Base-by-base conservation (phyloP, 2,797 vertebrate species). In the Oryzias sinensis region DNA sequence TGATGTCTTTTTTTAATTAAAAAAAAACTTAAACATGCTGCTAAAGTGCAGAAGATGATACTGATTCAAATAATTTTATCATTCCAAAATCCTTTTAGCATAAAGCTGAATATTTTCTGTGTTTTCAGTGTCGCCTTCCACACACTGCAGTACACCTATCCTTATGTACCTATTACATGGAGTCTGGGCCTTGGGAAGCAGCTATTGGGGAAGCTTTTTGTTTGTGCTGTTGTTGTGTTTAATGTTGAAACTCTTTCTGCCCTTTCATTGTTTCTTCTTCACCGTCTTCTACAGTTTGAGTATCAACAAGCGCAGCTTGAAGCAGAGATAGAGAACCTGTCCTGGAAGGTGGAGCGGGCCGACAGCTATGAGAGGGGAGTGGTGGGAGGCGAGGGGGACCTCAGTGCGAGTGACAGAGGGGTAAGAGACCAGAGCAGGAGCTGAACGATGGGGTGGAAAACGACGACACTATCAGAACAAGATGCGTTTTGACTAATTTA, bases 111-210 rank as follows among this genome's bases (percentile, higher is more conserved):
- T n/a, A n/a, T n/a, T 44, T 22, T 70, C 3, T 74, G 18, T 53
- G 6, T 59, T 62, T 69, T 5, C 77, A 99, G 96, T 99, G 97
- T 91, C 96, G 97, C 75, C n/a, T n/a, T n/a, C n/a, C 99, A 99
- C 78, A 99, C 97, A 27, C 90, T 99, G 90, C 97, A 99, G 85
- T 99, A 99, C 72, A 99, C 97, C 14, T 99, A 99, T 81, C 97
- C 97, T 0, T 99, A 99, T 43, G 97, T n/a, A n/a, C 97, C 65
- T 99, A 99, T 90, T 99, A 98, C 92, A 98, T 99, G 97, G 96
- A 99, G 84, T 97, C 97, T 20, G 97, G 97, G 42, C 95, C 93
- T n/a, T n/a, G n/a, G 96, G 84, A 99, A 99, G 92, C 98, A 98
- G 83, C 88, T 99, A 93, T 97, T 99, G 88, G 95, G 95, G 59